Evolutionary conservation across 1,140 invertebrate genomes (phyloP), one percentile per base, ranked within the genome.

Genomic region (Ips nitidus): DNA sequence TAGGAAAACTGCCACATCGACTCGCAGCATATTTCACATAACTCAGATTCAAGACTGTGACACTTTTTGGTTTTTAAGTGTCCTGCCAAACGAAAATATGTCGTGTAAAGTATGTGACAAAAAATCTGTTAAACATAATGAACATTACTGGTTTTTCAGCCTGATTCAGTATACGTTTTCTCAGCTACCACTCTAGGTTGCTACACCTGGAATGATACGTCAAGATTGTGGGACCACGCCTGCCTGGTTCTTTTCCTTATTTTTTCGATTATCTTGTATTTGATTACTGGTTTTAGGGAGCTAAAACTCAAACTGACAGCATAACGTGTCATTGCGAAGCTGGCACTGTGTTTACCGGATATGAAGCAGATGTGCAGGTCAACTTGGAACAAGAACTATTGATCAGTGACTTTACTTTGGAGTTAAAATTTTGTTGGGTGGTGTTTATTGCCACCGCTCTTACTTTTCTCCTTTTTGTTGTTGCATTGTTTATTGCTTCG

Each of bases 51-150:
- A 43, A 8, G 42, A 52, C n/a, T 72, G 64, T 41, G 63, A 74
- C 45, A 47, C 41, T 52, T 74, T 68, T 55, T 55, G 64, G 63
- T 74, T 70, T 55, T 60, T 74, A 47, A 64, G 55, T 5, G 57
- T 74, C n/a, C 43, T 71, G 52, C 64, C 70, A 5, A 71, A 22
- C 53, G 8, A 55, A 8, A 40, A 53, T 59, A 52, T 59, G 69
- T 64, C 70, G 22, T 22, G 22, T 22, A 22, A 22, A 22, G 22
- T 22, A 22, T 22, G 22, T 22, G 22, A 22, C 22, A 0, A 22
- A 22, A n/a, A 22, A 22, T 22, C 22, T 22, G 22, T 22, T 22
- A 22, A 22, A 22, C 22, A 22, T 22, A 22, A 22, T 22, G 22
- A 22, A 22, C 22, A 22, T 22, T 22, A 22, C 22, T 22, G 22